Evolutionary conservation across 2,888 invertebrate genomes (phyloP).

Genomic region (Drosophila buzzatii): DNA sequence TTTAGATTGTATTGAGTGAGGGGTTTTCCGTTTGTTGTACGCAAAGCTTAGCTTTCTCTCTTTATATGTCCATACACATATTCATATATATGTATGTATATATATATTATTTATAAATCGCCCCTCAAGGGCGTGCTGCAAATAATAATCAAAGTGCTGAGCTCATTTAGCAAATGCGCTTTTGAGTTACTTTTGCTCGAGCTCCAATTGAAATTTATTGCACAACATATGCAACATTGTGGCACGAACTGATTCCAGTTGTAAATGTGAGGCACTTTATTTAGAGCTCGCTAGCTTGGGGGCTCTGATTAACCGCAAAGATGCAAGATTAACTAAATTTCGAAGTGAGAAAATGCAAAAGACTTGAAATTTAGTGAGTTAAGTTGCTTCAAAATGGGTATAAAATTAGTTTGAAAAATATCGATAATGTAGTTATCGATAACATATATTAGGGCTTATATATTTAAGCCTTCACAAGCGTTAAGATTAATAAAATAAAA

Average conservation of each 20-base stretch:
- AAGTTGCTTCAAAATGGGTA: not conserved
- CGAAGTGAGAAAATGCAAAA: not conserved
- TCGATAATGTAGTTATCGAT: not conserved
- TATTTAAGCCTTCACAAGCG: not conserved
- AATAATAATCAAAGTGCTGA: constrained; percentile 23
- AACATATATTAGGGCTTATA: not conserved
- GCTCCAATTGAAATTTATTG: constrained; percentile 60
- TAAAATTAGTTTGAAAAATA: not conserved
- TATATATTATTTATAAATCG: constrained; percentile 6
- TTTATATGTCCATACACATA: too few relatives aligned
- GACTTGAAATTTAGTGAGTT: too few relatives aligned
- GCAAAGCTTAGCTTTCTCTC: not conserved
- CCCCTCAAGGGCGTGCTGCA: not conserved
- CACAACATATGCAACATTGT: constrained; percentile 28
- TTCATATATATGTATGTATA: not conserved
- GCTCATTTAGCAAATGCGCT: constrained; percentile 33
- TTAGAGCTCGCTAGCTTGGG: not conserved
- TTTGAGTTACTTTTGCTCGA: constrained; percentile 27
- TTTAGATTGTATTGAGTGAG: constrained; percentile 27
- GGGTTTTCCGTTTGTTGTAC: constrained; percentile 2
- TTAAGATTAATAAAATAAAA: too few relatives aligned
- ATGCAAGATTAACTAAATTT: not conserved
- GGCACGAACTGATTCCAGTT: constrained; percentile 11
- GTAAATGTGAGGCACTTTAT: constrained; percentile 22
- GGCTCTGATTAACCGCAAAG: not conserved